A percentile compares a stretch with the other conserved stretches of the same genome.
phyloP scores from a whole-genome alignment of 2,797 vertebrate species.

The Epinephelus awoara region DNA sequence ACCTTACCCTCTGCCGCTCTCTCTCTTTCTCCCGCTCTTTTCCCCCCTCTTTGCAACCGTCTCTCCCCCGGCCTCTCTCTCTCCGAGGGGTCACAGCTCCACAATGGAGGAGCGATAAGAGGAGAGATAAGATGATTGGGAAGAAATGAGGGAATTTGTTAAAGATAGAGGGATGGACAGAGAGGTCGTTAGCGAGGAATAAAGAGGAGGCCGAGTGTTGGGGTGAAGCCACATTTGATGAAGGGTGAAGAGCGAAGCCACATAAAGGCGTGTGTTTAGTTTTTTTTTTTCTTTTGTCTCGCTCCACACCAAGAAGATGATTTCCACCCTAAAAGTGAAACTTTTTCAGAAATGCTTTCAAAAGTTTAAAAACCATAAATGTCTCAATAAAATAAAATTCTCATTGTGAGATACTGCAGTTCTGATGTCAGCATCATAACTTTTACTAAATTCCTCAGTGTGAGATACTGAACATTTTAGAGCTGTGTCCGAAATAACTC shows the following conservation, averaged over 20 bases:
- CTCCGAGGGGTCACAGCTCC: constrained; percentile 58
- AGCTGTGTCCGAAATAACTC: neutral
- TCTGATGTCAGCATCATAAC: neutral
- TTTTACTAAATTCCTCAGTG: neutral
- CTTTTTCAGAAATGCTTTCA: neutral
- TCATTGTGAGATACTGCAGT: neutral
- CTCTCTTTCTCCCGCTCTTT: constrained; percentile 13
- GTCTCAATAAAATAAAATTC: neutral
- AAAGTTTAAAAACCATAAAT: neutral
- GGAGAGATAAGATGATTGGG: constrained; percentile 68
- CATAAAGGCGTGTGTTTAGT: neutral
- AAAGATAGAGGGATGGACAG: constrained; percentile 52
- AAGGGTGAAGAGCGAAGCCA: constrained; percentile 25
- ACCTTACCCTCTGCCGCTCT: constrained; percentile 65
- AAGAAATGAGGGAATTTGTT: constrained; percentile 75
- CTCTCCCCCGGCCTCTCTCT: constrained; percentile 42
- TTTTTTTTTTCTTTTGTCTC: neutral
- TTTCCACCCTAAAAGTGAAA: neutral
- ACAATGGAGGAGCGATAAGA: constrained; percentile 62
- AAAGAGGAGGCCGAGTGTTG: constrained; percentile 37
- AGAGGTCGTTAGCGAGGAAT: constrained; percentile 53
- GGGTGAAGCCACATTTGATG: constrained; percentile 29
- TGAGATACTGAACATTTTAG: neutral
- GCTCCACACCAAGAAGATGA: too few relatives aligned
- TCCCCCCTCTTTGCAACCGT: constrained; percentile 10